Evolutionary conservation across 2,888 invertebrate genomes (phyloP), one percentile per base, ranked within the genome.

Genomic region (Amaurobius ferox): DNA sequence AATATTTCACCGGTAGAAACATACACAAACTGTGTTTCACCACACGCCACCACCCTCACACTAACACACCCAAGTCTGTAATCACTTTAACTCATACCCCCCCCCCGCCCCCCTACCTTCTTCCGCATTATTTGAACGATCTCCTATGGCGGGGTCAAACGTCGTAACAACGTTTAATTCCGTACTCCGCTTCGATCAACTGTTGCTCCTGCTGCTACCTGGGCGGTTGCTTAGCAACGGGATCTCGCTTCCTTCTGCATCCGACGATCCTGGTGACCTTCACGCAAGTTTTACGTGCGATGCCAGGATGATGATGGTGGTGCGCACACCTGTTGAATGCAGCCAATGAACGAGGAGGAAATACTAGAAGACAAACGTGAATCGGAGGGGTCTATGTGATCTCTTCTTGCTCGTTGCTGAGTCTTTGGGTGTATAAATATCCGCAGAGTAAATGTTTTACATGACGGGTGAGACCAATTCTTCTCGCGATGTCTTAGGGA

Each of bases 161-260:
- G 55, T 23, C 55, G 55, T 55, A 55, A 55, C 23, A 55, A 55
- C 55, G 23, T 55, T 55, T 55, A 23, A 55, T 55, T 55, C 11
- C 55, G 55, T 23, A 55, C 55, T 55, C 55, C 55, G 23, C 55
- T 55, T 55, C 55, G 55, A 55, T 55, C 55, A 55, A 55, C 55
- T 55, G 55, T 55, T 55, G 55, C 55, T 55, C 55, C 55, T 55
- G 55, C 55, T 55, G 55, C 55, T 55, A 55, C 55, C 55, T 55
- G 55, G 55, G 23, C 23, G 55, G 55, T 55, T 55, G 55, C 55
- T 55, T 55, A 23, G 55, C 55, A 55, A 55, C 55, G 55, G 23
- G 55, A 55, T 55, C 55, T 23, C 55, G 55, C 55, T 55, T 35
- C 35, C 23, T 55, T 7, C 44, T 55, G 55, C 23, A 23, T 11